Percentiles rank a stretch among this genome's conserved stretches.
Evolutionary conservation across 2,888 invertebrate species (phyloP).

Genomic region (Ditula angustiorana): DNA sequence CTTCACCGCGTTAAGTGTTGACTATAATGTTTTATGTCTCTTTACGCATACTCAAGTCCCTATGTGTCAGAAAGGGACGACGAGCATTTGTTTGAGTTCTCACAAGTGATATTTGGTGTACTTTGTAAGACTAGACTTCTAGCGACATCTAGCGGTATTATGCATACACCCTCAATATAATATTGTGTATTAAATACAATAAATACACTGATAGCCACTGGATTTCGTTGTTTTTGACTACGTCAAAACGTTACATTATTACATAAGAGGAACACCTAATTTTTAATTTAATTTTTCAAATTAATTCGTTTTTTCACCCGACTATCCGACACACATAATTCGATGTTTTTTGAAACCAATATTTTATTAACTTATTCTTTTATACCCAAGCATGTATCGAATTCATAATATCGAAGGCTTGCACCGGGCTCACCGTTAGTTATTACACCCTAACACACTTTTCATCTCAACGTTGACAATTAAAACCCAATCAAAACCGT

Average conservation of each 20-base stretch:
- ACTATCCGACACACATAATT: slow-evolving; percentile 10
- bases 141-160: slow-evolving; percentile 6
- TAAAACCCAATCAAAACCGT: no score
- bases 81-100: background rate
- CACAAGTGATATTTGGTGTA: no score
- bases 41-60: no score
- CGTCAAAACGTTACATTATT: slow-evolving; percentile 1
- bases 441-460: no score
- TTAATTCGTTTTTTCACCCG: slow-evolving; percentile 26
- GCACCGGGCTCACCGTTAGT: no score
- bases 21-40: no score
- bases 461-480: no score
- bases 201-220: background rate
- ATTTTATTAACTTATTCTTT: no score
- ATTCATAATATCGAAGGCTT: no score
- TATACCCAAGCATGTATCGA: no score
- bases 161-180: background rate
- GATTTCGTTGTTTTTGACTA: slow-evolving; percentile 31
- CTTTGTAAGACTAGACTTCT: background rate
- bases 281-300: slow-evolving; percentile 15
- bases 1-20: no score
- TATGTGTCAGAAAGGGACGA: background rate
- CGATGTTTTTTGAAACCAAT: slow-evolving; percentile 34
- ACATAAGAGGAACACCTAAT: slow-evolving; percentile 24
- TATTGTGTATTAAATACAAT: background rate